These are phyloP conservation scores for Synchiropus splendidus DNA, from an alignment of 2,113 vertebrate genomes.

Conservation along the genomic window DNA sequence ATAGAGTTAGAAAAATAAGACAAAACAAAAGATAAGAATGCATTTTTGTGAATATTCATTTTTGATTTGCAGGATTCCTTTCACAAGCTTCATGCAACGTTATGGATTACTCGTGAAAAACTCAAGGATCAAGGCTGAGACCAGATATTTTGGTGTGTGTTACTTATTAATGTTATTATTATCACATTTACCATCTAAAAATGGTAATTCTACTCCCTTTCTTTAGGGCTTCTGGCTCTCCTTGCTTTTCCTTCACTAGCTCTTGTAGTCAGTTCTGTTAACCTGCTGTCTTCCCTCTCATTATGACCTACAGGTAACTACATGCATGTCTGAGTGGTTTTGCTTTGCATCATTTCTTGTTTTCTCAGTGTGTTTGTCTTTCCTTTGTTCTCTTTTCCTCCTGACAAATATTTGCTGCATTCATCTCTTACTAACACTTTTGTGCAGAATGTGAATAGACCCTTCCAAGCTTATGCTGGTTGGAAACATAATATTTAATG, in stretches of 20 bases:
- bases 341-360: conserved; percentile 15
- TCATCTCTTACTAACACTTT: too few species aligned
- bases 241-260: conserved; percentile 20
- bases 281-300: too few species aligned
- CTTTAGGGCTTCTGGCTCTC: conserved; percentile 31
- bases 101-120: conserved; percentile 68
- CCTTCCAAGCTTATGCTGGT: too few species aligned
- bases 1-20: neutral
- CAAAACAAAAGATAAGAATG: too few species aligned
- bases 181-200: conserved; percentile 5
- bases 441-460: too few species aligned
- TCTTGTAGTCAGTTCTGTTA: conserved; percentile 25
- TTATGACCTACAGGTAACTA: too few species aligned
- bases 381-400: too few species aligned
- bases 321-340: conserved; percentile 38
- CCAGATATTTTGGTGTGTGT: conserved; percentile 49
- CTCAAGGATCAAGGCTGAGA: conserved; percentile 15
- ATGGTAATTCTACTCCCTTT: conserved; percentile 31
- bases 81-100: conserved; percentile 73
- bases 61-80: conserved; percentile 72
- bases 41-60: neutral
- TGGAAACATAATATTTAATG: too few species aligned
- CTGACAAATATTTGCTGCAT: too few species aligned
- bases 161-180: too few species aligned
- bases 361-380: too few species aligned